Conservation (phyloP, 2,888 invertebrate genomes). For the Megamerina dolium region DNA sequence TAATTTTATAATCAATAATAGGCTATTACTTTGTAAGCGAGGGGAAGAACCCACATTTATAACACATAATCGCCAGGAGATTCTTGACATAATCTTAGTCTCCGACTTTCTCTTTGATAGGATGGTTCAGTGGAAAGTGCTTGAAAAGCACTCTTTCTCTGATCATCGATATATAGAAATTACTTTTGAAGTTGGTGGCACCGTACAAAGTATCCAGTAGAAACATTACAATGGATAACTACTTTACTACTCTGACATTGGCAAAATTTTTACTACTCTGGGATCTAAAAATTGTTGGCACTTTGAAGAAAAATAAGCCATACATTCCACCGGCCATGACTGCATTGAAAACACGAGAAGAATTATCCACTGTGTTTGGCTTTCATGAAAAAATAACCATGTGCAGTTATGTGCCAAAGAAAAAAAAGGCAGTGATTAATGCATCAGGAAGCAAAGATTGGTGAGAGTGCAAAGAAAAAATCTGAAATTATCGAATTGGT, state of each 20-base stretch:
- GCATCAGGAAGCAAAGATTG: too few species aligned
- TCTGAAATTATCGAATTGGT: too few species aligned
- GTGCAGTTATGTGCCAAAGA: conserved; percentile 1
- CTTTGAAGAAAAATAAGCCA: conserved; percentile 4
- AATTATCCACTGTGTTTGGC: not conserved
- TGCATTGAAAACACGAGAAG: conserved; percentile 1
- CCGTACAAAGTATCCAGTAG: conserved; percentile 9
- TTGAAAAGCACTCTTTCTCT: too few species aligned
- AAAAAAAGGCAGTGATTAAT: not conserved
- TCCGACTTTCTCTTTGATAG: too few species aligned
- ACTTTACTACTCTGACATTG: conserved; percentile 9
- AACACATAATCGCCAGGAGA: too few species aligned
- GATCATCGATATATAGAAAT: too few species aligned
- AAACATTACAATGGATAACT: conserved; percentile 10
- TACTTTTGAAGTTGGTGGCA: too few species aligned
- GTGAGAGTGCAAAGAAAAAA: conserved; percentile 3
- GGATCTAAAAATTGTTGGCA: conserved; percentile 8
- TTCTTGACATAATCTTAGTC: too few species aligned
- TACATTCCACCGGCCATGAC: not conserved
- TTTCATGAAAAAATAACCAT: not conserved
- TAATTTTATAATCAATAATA: too few species aligned
- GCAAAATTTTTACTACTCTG: conserved; percentile 6
- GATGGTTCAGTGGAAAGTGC: too few species aligned
- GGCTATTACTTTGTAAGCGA: too few species aligned
- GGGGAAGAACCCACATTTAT: too few species aligned